phyloP scores from a whole-genome alignment of 2,113 vertebrate genomes.

The Sitta europaea region DNA sequence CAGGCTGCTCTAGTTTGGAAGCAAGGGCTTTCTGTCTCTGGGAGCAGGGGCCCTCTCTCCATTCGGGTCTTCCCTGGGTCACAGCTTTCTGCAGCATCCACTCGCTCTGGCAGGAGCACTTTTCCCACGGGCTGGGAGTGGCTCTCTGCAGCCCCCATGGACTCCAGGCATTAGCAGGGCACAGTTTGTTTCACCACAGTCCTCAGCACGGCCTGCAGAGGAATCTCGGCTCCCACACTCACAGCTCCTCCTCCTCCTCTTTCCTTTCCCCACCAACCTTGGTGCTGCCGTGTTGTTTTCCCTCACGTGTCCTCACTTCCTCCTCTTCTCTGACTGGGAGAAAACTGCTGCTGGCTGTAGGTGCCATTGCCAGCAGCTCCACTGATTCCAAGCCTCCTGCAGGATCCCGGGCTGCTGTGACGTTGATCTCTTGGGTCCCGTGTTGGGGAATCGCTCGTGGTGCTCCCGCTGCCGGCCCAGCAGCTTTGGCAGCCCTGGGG shows the following conservation, averaged over 20 bases:
- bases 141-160: not conserved
- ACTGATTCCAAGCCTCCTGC: not conserved
- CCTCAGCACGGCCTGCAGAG: not conserved
- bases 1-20: not conserved
- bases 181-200: not conserved
- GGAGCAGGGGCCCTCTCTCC: no score
- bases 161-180: no score
- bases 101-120: no score
- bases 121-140: not conserved
- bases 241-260: not conserved
- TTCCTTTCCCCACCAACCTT: accelerated
- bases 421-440: no score
- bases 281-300: not conserved
- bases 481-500: no score
- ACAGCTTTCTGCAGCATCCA: not conserved
- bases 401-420: not conserved
- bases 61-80: not conserved
- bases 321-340: not conserved
- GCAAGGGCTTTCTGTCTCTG: not conserved
- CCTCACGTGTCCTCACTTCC: not conserved
- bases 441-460: accelerated
- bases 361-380: not conserved
- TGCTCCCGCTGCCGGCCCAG: no score
- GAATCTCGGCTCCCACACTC: not conserved
- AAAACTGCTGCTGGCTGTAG: not conserved